phyloP scores from a whole-genome alignment of 2,797 vertebrate species.

The Neopelma chrysocephalum region DNA sequence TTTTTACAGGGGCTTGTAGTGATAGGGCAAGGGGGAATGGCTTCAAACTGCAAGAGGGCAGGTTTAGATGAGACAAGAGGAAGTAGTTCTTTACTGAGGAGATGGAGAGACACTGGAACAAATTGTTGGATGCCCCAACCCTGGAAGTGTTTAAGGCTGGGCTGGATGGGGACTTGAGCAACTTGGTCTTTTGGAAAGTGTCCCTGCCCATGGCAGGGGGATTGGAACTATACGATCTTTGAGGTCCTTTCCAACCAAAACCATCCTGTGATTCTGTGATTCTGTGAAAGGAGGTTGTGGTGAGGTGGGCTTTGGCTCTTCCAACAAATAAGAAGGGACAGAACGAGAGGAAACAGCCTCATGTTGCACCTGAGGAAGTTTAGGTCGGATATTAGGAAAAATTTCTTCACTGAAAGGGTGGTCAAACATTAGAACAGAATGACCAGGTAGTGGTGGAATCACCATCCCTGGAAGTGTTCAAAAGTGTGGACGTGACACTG shows the following conservation, averaged over 20 bases:
- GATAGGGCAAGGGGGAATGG: neutral
- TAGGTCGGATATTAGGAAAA: no score
- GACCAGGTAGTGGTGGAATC: neutral
- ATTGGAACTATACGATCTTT: neutral
- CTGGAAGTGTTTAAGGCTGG: neutral
- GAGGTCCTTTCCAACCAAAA: neutral
- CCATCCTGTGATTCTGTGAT: neutral
- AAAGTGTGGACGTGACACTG: neutral
- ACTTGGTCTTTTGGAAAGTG: neutral
- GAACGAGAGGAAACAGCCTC: neutral
- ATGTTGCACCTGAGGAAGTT: neutral
- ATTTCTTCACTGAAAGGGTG: neutral
- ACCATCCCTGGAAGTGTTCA: neutral
- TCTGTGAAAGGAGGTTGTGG: neutral
- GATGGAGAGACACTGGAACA: neutral
- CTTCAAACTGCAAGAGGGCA: neutral
- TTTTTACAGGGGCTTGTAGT: neutral
- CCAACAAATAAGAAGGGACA: no score
- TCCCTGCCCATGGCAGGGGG: neutral
- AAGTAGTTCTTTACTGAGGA: neutral
- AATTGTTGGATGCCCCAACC: neutral
- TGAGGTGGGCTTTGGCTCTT: fast-evolving
- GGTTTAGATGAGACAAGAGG: neutral
- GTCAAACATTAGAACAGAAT: neutral
- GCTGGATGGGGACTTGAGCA: neutral